Conservation (phyloP, 2,797 vertebrate species). For the Acanthis flammea region DNA sequence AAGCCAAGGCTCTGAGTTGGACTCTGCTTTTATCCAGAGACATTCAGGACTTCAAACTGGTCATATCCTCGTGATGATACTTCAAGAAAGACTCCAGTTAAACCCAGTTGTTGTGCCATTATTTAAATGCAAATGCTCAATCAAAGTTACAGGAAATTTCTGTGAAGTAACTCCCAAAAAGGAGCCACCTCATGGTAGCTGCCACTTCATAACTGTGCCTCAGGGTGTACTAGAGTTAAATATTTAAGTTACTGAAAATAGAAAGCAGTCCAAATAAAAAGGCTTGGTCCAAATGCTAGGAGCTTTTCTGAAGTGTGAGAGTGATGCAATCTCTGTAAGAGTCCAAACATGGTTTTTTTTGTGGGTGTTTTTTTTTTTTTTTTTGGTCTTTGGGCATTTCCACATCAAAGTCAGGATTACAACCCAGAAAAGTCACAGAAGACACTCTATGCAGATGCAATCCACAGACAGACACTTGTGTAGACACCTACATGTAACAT, state of each 20-base stretch:
- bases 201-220: background rate
- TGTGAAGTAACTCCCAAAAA: background rate
- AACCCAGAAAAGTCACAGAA: background rate
- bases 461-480: background rate
- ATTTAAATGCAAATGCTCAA: background rate
- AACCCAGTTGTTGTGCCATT: background rate
- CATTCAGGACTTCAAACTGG: background rate
- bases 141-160: background rate
- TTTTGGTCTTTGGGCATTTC: background rate
- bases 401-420: background rate
- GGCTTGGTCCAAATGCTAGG: background rate
- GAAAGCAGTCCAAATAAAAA: background rate
- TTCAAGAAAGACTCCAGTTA: background rate
- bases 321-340: background rate
- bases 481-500: background rate
- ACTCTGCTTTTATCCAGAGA: background rate
- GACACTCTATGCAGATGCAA: background rate
- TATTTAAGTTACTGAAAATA: background rate
- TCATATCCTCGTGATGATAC: background rate
- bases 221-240: background rate
- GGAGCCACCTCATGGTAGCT: background rate
- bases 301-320: background rate
- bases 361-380: background rate
- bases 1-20: fast-evolving
- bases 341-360: fast-evolving